Evolutionary conservation across 2,797 vertebrate species (phyloP).

Genomic region (Rhinichthys osculus): DNA sequence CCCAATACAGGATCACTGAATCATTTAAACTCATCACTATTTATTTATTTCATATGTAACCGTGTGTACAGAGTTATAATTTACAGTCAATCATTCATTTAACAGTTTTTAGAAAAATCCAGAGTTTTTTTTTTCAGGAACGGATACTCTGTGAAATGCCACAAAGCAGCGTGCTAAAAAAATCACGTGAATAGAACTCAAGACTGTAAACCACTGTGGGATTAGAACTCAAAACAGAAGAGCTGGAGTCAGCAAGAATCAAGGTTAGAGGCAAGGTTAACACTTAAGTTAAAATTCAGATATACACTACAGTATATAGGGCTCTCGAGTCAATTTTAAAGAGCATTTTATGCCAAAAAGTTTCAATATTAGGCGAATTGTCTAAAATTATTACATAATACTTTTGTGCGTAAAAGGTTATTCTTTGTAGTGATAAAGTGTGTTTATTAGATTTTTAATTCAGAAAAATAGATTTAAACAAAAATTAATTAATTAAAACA

Average conservation of each 20-base stretch:
- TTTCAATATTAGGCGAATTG: neutral
- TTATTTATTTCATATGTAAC: neutral
- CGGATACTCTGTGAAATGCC: neutral
- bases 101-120: neutral
- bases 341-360: neutral
- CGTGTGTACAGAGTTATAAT: neutral
- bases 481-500: neutral
- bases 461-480: neutral
- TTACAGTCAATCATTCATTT: neutral
- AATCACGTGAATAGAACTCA: conserved; percentile 31
- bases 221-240: neutral
- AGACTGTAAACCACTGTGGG: conserved; percentile 2
- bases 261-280: neutral
- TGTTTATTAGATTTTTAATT: neutral
- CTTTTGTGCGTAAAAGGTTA: neutral
- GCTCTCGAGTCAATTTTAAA: neutral
- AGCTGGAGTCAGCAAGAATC: neutral
- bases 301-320: neutral
- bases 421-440: neutral
- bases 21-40: neutral
- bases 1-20: neutral
- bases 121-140: neutral
- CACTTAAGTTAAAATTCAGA: neutral
- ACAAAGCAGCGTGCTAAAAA: neutral
- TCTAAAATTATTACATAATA: neutral